Evolutionary conservation across 2,113 vertebrate species (phyloP), one percentile per base, ranked within the genome.

Genomic region (Sialia sialis): DNA sequence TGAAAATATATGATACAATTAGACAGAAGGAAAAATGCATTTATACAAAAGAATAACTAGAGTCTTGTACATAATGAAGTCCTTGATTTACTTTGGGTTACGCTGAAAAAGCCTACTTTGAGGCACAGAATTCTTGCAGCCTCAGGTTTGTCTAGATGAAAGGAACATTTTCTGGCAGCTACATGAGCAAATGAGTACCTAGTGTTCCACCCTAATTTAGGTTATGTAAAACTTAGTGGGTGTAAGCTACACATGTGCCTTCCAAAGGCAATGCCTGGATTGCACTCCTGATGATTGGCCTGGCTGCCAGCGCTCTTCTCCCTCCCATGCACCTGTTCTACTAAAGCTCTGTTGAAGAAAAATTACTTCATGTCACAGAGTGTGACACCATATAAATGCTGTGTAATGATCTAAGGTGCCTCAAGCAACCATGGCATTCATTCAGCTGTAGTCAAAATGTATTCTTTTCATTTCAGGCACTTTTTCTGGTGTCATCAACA

Each of bases 131-230:
- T 95, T 89, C 92, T 90, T 93, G 69, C 87, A 92, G 90, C 93
- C 92, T 92, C 90, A 82, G 79, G 90, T 95, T 74, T 82, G 58
- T 90, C 91, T 94, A 95, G 93, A 96, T 81, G 89, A 95, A 93
- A 95, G 68, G 36, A 54, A 86, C 5, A 11, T 72, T 84, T 95
- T 58, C 73, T 85, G 81, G 86, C 87, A 89, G 83, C 82, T 80
- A 36, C 21, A 39, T 3, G 25, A 69, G 88, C 80, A 75, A 90
- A 84, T 27, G 72, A 81, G 68, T 51, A 75, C 27, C n/a, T 52
- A 62, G 55, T 39, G 69, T 87, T 90, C 87, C 90, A 87, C 68
- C 64, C 48, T 87, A 44, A 68, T 83, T 62, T 46, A 76, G 89
- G 75, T 84, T 89, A 59, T 84, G 72, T 73, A 90, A 89, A 84